Percentiles rank a stretch among this genome's conserved stretches.
phyloP scores from a whole-genome alignment of 2,797 vertebrate species.

The Pseudomugil gertrudae region DNA sequence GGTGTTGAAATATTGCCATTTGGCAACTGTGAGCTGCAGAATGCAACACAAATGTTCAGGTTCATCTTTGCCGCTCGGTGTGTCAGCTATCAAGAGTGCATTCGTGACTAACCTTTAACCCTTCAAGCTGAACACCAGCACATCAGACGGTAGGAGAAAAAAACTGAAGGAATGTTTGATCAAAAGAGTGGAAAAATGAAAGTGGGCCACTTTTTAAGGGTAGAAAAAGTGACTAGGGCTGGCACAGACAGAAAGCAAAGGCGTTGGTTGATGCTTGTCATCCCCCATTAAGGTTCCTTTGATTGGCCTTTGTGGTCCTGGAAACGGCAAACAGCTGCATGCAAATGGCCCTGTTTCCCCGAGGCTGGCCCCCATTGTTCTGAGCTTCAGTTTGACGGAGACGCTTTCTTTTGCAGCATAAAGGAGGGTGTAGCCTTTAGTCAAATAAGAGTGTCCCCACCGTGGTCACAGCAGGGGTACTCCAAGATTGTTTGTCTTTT shows the following conservation, averaged over 20 bases:
- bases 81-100: conserved; percentile 25
- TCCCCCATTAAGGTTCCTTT: conserved; percentile 88
- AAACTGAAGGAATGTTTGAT: conserved; percentile 71
- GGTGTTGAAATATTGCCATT: conserved; percentile 54
- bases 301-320: conserved; percentile 93
- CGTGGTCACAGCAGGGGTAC: conserved; percentile 84
- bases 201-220: conserved; percentile 58
- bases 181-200: conserved; percentile 44
- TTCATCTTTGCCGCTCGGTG: conserved; percentile 38
- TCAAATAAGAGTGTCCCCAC: conserved; percentile 87
- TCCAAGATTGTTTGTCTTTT: conserved; percentile 85
- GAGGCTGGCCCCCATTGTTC: conserved; percentile 89
- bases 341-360: conserved; percentile 89
- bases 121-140: conserved; percentile 31
- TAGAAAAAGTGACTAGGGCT: conserved; percentile 66
- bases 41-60: conserved; percentile 47
- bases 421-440: conserved; percentile 86
- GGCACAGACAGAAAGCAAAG: conserved; percentile 76
- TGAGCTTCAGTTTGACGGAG: conserved; percentile 87
- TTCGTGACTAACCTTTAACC: conserved; percentile 60
- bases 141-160: conserved; percentile 38
- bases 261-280: conserved; percentile 88
- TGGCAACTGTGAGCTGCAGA: conserved; percentile 48
- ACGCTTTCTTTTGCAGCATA: conserved; percentile 87
- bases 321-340: conserved; percentile 97